Evolutionary conservation across 1,140 invertebrate species (phyloP).

Genomic region (Drosophila bocki): DNA sequence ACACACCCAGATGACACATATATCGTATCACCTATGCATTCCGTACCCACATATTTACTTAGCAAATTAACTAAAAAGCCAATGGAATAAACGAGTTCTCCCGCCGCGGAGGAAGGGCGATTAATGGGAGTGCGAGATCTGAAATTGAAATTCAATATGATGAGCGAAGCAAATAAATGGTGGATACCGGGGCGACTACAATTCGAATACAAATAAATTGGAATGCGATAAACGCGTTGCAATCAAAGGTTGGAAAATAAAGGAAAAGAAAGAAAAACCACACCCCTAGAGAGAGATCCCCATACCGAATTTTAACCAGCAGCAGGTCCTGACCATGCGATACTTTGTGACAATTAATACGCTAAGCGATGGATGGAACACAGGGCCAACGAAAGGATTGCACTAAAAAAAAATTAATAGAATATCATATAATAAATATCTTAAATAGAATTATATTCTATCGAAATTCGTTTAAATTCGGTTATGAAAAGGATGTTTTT

Average conservation of each 20-base stretch:
- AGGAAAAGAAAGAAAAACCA: conserved; percentile 14
- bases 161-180: conserved; percentile 62
- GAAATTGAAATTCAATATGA: conserved; percentile 82
- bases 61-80: conserved; percentile 81
- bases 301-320: conserved; percentile 9
- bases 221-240: conserved; percentile 75
- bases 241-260: conserved; percentile 66
- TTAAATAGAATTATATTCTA: not conserved
- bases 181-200: conserved; percentile 39
- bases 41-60: conserved; percentile 68
- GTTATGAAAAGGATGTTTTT: no score
- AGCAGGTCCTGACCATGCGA: conserved; percentile 64
- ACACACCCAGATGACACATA: conserved; percentile 73
- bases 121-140: conserved; percentile 52
- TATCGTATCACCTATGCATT: conserved; percentile 36
- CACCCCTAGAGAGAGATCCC: conserved; percentile 27
- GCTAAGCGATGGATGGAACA: conserved; percentile 66
- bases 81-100: conserved; percentile 39
- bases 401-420: not conserved
- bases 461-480: not conserved
- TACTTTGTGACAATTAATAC: conserved; percentile 82
- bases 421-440: not conserved
- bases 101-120: not conserved
- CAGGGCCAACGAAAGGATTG: not conserved
- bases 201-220: conserved; percentile 79